Base-by-base conservation (phyloP, 2,888 invertebrate genomes). In the Thereva unica region DNA sequence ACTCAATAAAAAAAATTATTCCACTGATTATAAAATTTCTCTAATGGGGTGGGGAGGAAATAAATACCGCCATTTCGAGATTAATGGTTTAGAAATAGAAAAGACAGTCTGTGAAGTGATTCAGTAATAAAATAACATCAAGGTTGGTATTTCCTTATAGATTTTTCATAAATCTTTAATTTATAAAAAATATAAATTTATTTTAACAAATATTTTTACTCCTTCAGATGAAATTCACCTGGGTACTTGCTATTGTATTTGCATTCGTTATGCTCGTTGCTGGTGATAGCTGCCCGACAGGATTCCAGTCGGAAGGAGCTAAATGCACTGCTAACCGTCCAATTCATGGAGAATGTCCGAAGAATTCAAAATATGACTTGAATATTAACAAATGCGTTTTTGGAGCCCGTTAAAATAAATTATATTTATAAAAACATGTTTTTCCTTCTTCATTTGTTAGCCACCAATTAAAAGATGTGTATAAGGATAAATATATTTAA, bases 321-420 rank as follows among this genome's bases (percentile, higher is more conserved):
- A 65, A 71, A 3, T 80, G 79, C 65, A 68, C 73, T 0, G 40
- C 72, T 0, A 66, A 74, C 1, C 77, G 79, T n/a, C 73, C 76
- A 53, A 73, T 80, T 64, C 75, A 69, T 38, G 79, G 79, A 8
- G 74, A 74, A 12, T 79, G 79, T 55, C 79, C 79, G 6, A 1
- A n/a, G 0, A 70, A 71, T 3, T 79, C 78, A 3, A 56, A 67
- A 64, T 78, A 75, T 53, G 73, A 71, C 41, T 1, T 72, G 4
- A 75, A 71, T 9, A 55, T 74, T 5, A 78, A 79, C 70, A 77
- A 75, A 61, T 79, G 79, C 70, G 76, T 78, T 12, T 73, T 44
- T 44, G 44, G n/a, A 9, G n/a, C 8, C n/a, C n/a, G 2, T 44
- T n/a, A 44, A 44, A 9, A 9, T 44, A 9, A 44, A 9, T 44